phyloP scores from a whole-genome alignment of 2,888 invertebrate genomes.

The Coelinius sp. region DNA sequence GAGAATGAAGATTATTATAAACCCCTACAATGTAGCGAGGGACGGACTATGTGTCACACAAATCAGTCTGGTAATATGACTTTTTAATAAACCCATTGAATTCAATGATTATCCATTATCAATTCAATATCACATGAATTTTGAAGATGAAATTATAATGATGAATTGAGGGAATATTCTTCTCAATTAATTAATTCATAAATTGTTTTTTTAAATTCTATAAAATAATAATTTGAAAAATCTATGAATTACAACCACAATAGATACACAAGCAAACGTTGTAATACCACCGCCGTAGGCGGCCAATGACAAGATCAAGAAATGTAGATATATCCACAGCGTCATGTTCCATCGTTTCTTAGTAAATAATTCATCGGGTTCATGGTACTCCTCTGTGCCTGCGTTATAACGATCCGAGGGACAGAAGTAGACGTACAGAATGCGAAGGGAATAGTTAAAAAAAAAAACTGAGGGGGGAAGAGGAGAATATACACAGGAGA shows the following conservation, averaged over 20 bases:
- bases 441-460: constrained; percentile 3
- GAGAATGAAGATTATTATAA: constrained; percentile 38
- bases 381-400: constrained; percentile 48
- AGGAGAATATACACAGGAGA: not conserved
- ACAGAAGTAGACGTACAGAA: constrained; percentile 20
- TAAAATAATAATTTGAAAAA: not conserved
- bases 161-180: no score
- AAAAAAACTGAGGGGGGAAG: not conserved
- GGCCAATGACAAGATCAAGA: constrained; percentile 57
- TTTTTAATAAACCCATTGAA: not conserved
- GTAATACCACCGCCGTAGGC: constrained; percentile 41
- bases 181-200: no score
- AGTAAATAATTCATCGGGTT: constrained; percentile 61
- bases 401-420: constrained; percentile 42
- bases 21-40: constrained; percentile 33
- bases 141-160: not conserved
- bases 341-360: constrained; percentile 53
- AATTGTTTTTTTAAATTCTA: no score
- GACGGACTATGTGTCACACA: constrained; percentile 24
- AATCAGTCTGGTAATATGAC: not conserved
- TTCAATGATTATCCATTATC: not conserved
- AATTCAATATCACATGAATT: not conserved
- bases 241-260: not conserved
- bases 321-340: constrained; percentile 55
- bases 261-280: not conserved